A percentile compares a stretch with the other conserved stretches of the same genome.
Conservation (phyloP, 2,888 invertebrate species). For the Drosophila peninsularis region DNA sequence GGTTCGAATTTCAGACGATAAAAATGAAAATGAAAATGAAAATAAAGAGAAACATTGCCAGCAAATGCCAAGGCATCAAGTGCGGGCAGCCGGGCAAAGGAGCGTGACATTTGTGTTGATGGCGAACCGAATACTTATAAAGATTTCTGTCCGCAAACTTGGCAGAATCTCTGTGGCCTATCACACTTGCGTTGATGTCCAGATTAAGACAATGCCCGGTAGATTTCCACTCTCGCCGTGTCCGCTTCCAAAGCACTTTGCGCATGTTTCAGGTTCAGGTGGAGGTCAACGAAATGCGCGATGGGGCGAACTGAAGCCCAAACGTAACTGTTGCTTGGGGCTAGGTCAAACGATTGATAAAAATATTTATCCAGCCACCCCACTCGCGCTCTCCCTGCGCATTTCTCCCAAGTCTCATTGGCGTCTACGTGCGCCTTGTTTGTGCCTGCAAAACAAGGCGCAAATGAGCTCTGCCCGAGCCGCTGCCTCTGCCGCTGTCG, state of each 20-base stretch:
- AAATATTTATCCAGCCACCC: slow-evolving; percentile 33
- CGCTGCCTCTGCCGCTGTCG: background rate
- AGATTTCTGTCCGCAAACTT: slow-evolving; percentile 1
- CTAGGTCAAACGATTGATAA: slow-evolving; percentile 53
- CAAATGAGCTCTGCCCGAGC: slow-evolving; percentile 38
- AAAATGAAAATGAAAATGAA: slow-evolving; percentile 45
- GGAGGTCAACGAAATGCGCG: slow-evolving; percentile 14
- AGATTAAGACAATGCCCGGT: slow-evolving; percentile 20
- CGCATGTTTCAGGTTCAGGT: slow-evolving; percentile 24
- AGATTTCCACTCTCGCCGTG: slow-evolving; percentile 3
- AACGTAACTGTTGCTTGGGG: slow-evolving; percentile 17
- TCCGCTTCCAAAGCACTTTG: slow-evolving; percentile 9
- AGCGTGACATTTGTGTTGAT: slow-evolving; percentile 39
- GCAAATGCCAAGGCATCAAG: slow-evolving; percentile 21
- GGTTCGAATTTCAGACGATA: slow-evolving; percentile 62
- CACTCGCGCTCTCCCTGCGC: background rate
- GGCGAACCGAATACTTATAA: slow-evolving; percentile 3
- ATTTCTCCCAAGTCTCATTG: slow-evolving; percentile 4
- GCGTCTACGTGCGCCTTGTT: slow-evolving; percentile 25
- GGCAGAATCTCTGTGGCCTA: slow-evolving; percentile 18
- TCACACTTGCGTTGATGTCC: slow-evolving; percentile 12
- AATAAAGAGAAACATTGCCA: slow-evolving; percentile 34
- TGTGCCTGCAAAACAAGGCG: slow-evolving; percentile 35
- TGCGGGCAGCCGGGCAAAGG: background rate
- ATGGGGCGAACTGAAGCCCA: background rate